Evolutionary conservation across 2,888 invertebrate genomes (phyloP), one percentile per base, ranked within the genome.

Genomic region (Didymodactylos carnosus): DNA sequence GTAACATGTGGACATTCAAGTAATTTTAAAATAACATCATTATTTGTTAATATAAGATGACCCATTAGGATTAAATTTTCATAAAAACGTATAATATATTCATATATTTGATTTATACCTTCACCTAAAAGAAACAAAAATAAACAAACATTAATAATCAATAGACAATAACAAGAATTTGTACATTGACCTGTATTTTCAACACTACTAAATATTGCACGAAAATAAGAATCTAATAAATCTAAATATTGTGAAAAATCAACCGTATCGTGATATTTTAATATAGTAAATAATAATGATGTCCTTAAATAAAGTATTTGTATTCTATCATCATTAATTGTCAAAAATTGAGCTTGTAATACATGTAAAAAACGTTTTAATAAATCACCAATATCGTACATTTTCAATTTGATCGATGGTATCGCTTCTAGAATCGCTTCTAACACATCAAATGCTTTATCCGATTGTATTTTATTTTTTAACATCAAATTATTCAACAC

Each of bases 381-480:
- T 40, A 70, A 40, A 40, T 40, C 41, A 6, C 40, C 39, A 25
- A 70, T 23, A 27, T 70, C 70, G 25, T 70, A 70, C 41, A 70
- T 39, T 41, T 70, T 70, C 19, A 70, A 41, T 70, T 70, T 70
- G 10, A 40, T 8, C 25, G 39, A 10, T 27, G 70, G 70, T 39
- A 70, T 70, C n/a, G 40, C 39, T 19, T 70, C 70, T 8, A 70
- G 39, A 25, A 70, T 70, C 0, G 41, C 19, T 39, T 70, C 40
- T 70, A 70, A 41, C 5, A 39, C 39, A 41, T 70, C 70, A 40
- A 41, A 39, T 25, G 70, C 41, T 40, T 70, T 41, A 14, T 70
- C 70, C 8, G 70, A 70, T 70, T 70, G 70, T 16, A 70, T 41
- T 70, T 70, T 70, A 27, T 70, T 70, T 40, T 70, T 70, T 27